A percentile compares a stretch with the other conserved stretches of the same genome.
These are phyloP conservation scores for Muraenolepis orangiensis DNA, from an alignment of 2,797 vertebrate genomes.

Conservation along the genomic window DNA sequence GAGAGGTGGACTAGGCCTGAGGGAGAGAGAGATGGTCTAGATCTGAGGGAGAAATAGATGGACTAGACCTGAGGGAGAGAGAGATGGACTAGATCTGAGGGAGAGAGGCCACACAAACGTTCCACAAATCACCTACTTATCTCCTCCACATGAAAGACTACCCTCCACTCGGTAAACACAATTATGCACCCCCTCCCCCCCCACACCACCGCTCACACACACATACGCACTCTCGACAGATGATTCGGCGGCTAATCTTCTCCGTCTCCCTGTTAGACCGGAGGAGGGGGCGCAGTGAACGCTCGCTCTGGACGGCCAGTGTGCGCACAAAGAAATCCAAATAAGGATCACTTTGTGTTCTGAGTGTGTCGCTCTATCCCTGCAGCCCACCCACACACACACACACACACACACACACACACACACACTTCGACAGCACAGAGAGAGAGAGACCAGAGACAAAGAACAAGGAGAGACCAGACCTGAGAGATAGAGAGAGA, in stretches of 20 bases:
- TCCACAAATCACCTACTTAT: slow-evolving; percentile 65
- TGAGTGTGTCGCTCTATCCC: not conserved
- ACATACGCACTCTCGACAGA: slow-evolving; percentile 40
- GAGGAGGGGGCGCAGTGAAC: slow-evolving; percentile 47
- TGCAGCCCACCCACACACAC: not conserved
- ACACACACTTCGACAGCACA: not conserved
- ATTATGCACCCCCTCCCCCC: slow-evolving; percentile 52
- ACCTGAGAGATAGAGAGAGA: not conserved
- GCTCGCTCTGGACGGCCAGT: not conserved
- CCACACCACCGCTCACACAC: not conserved
- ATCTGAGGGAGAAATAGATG: slow-evolving; percentile 33
- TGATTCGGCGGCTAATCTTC: slow-evolving; percentile 59
- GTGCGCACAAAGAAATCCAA: not conserved
- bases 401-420: not conserved
- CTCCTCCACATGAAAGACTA: slow-evolving; percentile 60
- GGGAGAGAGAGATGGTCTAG: slow-evolving; percentile 28
- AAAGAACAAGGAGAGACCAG: too few species aligned
- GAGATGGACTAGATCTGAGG: slow-evolving; percentile 34
- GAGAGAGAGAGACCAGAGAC: not conserved
- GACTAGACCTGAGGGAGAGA: slow-evolving; percentile 38
- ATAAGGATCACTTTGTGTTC: not conserved
- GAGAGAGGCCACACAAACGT: slow-evolving; percentile 50
- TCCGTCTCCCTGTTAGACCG: slow-evolving; percentile 59
- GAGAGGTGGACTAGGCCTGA: not conserved
- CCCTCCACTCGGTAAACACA: slow-evolving; percentile 62